Conservation (phyloP, 92 coral and sea anemone species). For the Bergia sp. region DNA sequence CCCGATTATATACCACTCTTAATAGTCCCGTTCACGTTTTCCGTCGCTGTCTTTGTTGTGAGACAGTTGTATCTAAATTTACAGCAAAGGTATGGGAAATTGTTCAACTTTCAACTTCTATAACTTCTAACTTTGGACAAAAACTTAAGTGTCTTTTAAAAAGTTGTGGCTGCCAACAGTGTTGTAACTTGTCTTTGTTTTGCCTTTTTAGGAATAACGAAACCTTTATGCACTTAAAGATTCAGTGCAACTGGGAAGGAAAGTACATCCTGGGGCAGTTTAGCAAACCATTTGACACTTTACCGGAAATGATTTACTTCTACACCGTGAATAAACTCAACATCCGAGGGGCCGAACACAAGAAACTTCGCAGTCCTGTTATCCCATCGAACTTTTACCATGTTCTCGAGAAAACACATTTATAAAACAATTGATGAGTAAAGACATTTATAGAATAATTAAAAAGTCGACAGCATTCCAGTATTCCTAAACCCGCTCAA, state of each 20-base stretch:
- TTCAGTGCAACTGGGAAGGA: slow-evolving; percentile 65
- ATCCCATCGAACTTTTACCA: slow-evolving; percentile 75
- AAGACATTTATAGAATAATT: background rate
- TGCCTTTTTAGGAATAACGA: slow-evolving; percentile 79
- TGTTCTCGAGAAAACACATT: slow-evolving; percentile 71
- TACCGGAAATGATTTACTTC: slow-evolving; percentile 86
- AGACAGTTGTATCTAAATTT: no score
- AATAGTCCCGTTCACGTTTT: no score
- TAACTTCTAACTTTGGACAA: no score
- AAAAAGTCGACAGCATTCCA: background rate
- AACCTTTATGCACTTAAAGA: slow-evolving; percentile 90
- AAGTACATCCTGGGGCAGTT: slow-evolving; percentile 95
- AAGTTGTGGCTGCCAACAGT: background rate
- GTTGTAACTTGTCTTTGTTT: background rate
- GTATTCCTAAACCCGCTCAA: background rate
- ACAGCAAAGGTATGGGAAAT: no score
- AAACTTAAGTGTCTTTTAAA: background rate
- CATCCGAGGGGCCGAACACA: slow-evolving; percentile 96
- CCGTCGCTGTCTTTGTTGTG: no score
- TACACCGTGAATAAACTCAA: slow-evolving; percentile 91
- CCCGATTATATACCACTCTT: no score
- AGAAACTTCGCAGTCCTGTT: slow-evolving; percentile 78
- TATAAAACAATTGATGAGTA: background rate
- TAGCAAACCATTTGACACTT: slow-evolving; percentile 94
- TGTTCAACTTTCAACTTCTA: no score